phyloP scores from a whole-genome alignment of 2,888 invertebrate genomes.

The Tuta absoluta region DNA sequence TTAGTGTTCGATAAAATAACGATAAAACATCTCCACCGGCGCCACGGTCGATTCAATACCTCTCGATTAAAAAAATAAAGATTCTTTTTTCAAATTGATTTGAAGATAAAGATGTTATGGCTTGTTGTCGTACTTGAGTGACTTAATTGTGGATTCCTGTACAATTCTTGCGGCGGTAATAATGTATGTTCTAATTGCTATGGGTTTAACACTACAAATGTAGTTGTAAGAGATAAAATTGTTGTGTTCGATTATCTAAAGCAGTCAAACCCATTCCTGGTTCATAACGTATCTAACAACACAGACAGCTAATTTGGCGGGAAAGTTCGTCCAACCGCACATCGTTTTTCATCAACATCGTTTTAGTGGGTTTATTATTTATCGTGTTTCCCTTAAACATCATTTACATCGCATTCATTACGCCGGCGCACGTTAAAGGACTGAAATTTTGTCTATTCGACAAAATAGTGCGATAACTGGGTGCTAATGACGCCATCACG shows the following conservation, averaged over 20 bases:
- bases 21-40: slow-evolving; percentile 79
- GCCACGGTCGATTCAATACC: slow-evolving; percentile 75
- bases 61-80: slow-evolving; percentile 70
- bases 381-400: slow-evolving; percentile 69
- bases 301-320: slow-evolving; percentile 66
- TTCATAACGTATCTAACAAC: slow-evolving; percentile 45
- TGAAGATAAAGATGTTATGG: slow-evolving; percentile 75
- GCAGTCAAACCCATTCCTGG: neutral
- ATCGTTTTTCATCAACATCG: slow-evolving; percentile 71
- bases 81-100: slow-evolving; percentile 46
- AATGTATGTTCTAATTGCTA: slow-evolving; percentile 23
- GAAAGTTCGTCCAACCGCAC: slow-evolving; percentile 65
- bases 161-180: slow-evolving; percentile 39
- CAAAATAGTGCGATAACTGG: slow-evolving; percentile 78
- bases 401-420: slow-evolving; percentile 73
- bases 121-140: slow-evolving; percentile 67
- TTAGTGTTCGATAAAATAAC: slow-evolving; percentile 78
- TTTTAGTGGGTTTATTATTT: slow-evolving; percentile 71
- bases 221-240: neutral
- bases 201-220: slow-evolving; percentile 11
- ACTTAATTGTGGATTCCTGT: slow-evolving; percentile 76
- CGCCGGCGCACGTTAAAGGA: slow-evolving; percentile 73
- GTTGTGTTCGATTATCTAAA: neutral
- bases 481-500: slow-evolving; percentile 72
- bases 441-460: slow-evolving; percentile 77